Evolutionary conservation across 2,797 vertebrate genomes (phyloP).

Genomic region (Toxotes lorentzi): DNA sequence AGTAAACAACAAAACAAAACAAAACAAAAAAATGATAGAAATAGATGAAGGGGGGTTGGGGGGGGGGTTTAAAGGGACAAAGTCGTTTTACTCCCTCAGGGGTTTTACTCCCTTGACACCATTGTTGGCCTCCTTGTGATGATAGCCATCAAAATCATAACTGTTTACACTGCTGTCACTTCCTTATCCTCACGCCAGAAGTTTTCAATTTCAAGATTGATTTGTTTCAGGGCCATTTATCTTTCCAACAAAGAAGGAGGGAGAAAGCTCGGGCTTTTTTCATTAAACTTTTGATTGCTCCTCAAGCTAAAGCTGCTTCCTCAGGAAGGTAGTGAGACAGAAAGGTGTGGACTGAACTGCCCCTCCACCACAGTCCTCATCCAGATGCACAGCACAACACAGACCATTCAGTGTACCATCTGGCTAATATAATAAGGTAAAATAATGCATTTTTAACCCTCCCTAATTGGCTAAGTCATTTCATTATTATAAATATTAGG

Average conservation of each 20-base stretch:
- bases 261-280: constrained; percentile 62
- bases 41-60: constrained; percentile 63
- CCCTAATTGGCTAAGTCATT: constrained; percentile 96
- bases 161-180: constrained; percentile 75
- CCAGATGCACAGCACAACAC: constrained; percentile 86
- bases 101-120: constrained; percentile 64
- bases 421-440: constrained; percentile 92
- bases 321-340: constrained; percentile 57
- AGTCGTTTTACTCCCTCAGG: constrained; percentile 65
- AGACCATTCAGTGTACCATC: constrained; percentile 86
- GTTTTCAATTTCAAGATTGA: constrained; percentile 85
- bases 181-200: constrained; percentile 75
- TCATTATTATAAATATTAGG: constrained; percentile 99
- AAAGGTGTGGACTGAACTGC: constrained; percentile 66
- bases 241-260: constrained; percentile 67
- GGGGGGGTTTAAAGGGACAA: constrained; percentile 54
- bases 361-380: constrained; percentile 82
- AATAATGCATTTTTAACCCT: constrained; percentile 98
- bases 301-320: constrained; percentile 72
- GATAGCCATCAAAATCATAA: constrained; percentile 86
- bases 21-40: constrained; percentile 83
- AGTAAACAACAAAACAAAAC: constrained; percentile 87
- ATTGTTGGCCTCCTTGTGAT: constrained; percentile 59
- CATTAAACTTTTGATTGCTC: constrained; percentile 81
- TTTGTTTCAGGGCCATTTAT: constrained; percentile 80